A percentile compares a stretch with the other conserved stretches of the same genome.
phyloP scores from a whole-genome alignment of 1,140 invertebrate genomes.

The Drosophila arizonae region DNA sequence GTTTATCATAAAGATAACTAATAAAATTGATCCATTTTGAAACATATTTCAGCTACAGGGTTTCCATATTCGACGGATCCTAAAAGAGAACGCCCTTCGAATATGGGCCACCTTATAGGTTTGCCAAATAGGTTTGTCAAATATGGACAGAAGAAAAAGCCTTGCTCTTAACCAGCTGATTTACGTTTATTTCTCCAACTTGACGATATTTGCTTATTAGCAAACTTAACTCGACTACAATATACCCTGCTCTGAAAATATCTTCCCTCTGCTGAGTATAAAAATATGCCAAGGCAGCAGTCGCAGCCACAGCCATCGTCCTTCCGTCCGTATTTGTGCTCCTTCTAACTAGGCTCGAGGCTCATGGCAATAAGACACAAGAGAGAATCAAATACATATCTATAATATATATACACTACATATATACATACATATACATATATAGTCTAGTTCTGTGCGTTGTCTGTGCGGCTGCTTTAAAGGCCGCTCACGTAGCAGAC shows the following conservation, averaged over 20 bases:
- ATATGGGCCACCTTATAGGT: too few species aligned
- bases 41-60: too few species aligned
- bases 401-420: neutral
- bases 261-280: neutral
- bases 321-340: conserved; percentile 38
- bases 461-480: conserved; percentile 40
- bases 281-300: conserved; percentile 62
- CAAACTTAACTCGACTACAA: neutral
- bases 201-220: too few species aligned
- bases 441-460: conserved; percentile 41
- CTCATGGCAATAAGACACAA: conserved; percentile 8
- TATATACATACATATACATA: conserved; percentile 19
- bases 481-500: conserved; percentile 73
- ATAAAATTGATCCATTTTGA: too few species aligned
- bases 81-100: too few species aligned
- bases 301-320: conserved; percentile 1
- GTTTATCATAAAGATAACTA: too few species aligned
- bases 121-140: too few species aligned
- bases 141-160: too few species aligned
- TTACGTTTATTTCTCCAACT: too few species aligned
- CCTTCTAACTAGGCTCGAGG: conserved; percentile 47
- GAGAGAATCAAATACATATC: conserved; percentile 12
- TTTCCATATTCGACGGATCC: too few species aligned
- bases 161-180: too few species aligned
- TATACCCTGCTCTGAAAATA: neutral